phyloP scores from a whole-genome alignment of 2,888 invertebrate species.

The Caradrina clavipalpis region DNA sequence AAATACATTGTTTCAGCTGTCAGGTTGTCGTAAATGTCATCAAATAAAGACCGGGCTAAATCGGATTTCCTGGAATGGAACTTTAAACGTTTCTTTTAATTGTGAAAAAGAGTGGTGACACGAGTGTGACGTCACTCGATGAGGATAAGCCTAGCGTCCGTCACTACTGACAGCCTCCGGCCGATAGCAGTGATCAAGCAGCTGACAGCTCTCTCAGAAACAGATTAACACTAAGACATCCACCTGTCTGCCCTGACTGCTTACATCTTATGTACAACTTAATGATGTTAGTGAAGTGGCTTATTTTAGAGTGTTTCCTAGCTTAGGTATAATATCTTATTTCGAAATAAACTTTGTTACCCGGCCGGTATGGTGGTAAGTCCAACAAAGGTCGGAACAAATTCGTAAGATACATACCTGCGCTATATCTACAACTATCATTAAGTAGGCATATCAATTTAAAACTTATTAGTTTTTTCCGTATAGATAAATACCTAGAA shows the following conservation, averaged over 20 bases:
- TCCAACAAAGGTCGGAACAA: neutral
- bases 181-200: conserved; percentile 22
- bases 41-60: conserved; percentile 31
- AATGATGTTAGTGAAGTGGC: neutral
- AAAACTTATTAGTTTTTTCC: neutral
- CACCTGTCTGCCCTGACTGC: conserved; percentile 1
- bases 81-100: conserved; percentile 35
- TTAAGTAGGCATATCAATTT: neutral
- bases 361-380: no score
- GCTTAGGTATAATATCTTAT: no score
- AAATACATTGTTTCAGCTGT: conserved; percentile 3
- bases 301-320: neutral
- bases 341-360: neutral
- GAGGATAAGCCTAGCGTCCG: conserved; percentile 19
- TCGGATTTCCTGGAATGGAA: conserved; percentile 25
- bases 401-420: neutral
- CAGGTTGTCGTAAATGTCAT: conserved; percentile 51
- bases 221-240: conserved; percentile 1
- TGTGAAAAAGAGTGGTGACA: no score
- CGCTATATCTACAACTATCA: neutral
- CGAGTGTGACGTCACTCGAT: conserved; percentile 15
- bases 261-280: neutral
- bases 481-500: no score
- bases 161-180: conserved; percentile 12
- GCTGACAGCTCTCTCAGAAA: conserved; percentile 18